Base-by-base conservation (phyloP, 92 coral and sea anemone genomes). In the Zoanthus sociatus region DNA sequence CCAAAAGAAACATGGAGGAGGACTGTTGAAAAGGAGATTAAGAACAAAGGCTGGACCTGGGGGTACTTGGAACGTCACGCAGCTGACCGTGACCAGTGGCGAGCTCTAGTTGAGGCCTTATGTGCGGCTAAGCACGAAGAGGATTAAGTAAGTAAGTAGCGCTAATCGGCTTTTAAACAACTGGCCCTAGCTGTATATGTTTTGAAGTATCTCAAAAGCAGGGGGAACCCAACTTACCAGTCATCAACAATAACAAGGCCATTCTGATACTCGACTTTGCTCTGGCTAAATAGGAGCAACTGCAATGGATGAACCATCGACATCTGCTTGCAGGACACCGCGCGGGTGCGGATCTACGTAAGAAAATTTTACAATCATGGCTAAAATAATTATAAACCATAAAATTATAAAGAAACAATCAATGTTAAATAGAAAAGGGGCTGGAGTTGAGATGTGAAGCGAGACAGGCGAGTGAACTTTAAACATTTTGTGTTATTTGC, bases 251-350 rank as follows among this genome's bases (percentile, higher is more conserved):
- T 90, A 68, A 97, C 89, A 61, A 90, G 86, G 7, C 95, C 98
- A 9, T 93, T 89, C 51, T 93, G 95, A 20, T 94, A 95, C 26
- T 89, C 93, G 33, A 97, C 99, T 88, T 90, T 92, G 84, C 99
- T 95, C 84, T 93, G 95, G 47, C 98, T 95, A 79, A 92, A 97
- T 58, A 97, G 87, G 55, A 97, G 76, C 61, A 97, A 71, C 87
- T 97, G 99, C 5, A 97, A 90, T 14, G 99, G 99, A 63, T 97
- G 91, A 16, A 97, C 99, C 99, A 97, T 97, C 31, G 99, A 92
- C 99, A 97, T 97, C 91, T 97, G 99, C 86, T 97, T 97, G 82
- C 99, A 97, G n/a, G 99, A 97, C n/a, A 97, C 99, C 5, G 99
- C 99, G 10, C 99, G 94, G 33, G 99, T 97, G 17, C 99, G 98